Conservation (phyloP, 2,797 vertebrate genomes). For the Natrix natrix region DNA sequence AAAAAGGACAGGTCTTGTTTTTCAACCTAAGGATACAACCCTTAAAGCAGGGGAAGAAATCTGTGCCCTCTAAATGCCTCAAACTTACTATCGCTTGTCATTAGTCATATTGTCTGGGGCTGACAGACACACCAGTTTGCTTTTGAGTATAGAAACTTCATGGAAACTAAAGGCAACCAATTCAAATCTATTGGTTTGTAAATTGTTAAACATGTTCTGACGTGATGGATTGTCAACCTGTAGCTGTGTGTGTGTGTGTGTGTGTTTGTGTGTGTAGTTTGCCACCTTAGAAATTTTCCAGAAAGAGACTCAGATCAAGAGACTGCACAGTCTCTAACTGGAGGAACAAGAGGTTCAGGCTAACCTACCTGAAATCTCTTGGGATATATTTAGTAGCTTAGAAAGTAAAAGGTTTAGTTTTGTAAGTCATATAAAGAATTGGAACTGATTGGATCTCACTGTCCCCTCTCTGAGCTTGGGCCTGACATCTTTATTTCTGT, state of each 20-base stretch:
- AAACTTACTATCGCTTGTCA: not conserved
- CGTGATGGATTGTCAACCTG: not conserved
- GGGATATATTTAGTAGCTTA: not conserved
- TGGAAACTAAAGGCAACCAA: not conserved
- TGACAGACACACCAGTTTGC: not conserved
- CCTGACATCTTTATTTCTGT: not conserved
- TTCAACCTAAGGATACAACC: not conserved
- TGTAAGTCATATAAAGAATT: not conserved
- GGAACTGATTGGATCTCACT: not conserved
- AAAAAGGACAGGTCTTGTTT: slow-evolving; percentile 28
- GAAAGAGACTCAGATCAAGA: not conserved
- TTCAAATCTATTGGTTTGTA: not conserved
- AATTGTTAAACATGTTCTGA: not conserved
- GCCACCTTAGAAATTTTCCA: not conserved
- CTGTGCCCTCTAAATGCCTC: not conserved
- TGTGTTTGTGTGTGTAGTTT: not conserved
- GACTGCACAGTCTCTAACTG: not conserved
- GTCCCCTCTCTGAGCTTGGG: not conserved
- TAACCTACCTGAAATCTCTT: not conserved
- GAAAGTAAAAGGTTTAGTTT: not conserved
- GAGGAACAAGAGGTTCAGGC: not conserved
- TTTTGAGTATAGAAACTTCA: not conserved
- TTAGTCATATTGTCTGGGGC: not conserved
- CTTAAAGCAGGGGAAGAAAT: not conserved
- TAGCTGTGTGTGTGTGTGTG: not conserved